Base-by-base conservation (phyloP, 2,888 invertebrate genomes). In the Eledone cirrhosa region DNA sequence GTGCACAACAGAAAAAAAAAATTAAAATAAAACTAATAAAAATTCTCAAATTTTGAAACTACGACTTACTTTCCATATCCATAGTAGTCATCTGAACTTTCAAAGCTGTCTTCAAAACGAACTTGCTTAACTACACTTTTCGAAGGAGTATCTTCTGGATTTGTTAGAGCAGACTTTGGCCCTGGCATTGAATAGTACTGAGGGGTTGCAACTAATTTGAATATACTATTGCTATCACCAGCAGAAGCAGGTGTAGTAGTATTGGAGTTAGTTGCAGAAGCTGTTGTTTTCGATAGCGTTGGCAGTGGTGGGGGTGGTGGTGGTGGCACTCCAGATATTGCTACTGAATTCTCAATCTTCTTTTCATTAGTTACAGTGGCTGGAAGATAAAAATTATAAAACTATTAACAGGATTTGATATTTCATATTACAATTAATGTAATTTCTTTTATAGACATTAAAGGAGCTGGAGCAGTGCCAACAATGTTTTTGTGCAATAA, bases 131-230 rank as follows among this genome's bases (percentile, higher is more conserved):
- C 48, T 53, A 31, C 48, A 75, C 13, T n/a, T 53, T 41, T 75
- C 24, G 75, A 48, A n/a, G 53, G 63, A 77, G 78, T 16, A 67
- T 22, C 31, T 48, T 76, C 48, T 22, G 74, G 2, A 1, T 27
- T 72, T 22, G 14, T 31, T 24, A 65, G 41, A 41, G 8, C 78
- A 75, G 13, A 11, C 27, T 22, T 80, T 78, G 22, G 80, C 80
- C 67, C 47, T 11, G 41, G 31, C 31, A 81, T 79, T 8, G 80
- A 53, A 24, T 65, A 41, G 24, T 78, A 63, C 59, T 81, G 79
- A 74, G 84, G 84, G 79, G 87, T 84, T 59, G 86, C 86, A 22
- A 88, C 85, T 27, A 88, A 82, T 79, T 83, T 83, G 80, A 86
- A 88, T 75, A 88, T 85, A 79, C 87, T 87, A 16, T 81, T 72